These are phyloP conservation scores for Gila orcuttii DNA, from an alignment of 2,113 vertebrate genomes.

Conservation along the genomic window DNA sequence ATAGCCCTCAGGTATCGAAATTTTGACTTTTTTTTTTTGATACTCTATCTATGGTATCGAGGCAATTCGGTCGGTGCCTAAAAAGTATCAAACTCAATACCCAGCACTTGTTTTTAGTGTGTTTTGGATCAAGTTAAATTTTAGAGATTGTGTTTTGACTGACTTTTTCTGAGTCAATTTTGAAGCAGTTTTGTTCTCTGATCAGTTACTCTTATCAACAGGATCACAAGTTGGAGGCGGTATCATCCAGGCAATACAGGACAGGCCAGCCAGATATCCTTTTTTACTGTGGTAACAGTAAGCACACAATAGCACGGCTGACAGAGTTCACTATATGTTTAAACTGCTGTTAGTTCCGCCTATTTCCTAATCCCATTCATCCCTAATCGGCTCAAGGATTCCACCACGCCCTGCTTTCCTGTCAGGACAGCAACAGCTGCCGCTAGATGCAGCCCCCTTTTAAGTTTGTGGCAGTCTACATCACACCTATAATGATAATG, in stretches of 20 bases:
- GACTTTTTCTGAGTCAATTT: not conserved
- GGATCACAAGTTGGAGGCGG: constrained; percentile 81
- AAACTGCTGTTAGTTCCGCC: constrained; percentile 35
- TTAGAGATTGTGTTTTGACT: not conserved
- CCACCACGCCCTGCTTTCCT: constrained; percentile 3
- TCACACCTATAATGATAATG: no score
- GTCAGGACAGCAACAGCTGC: constrained; percentile 35
- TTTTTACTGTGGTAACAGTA: constrained; percentile 51
- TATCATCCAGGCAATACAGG: constrained; percentile 84
- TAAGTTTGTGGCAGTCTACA: not conserved
- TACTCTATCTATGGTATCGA: no score
- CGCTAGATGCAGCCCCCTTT: constrained; percentile 48
- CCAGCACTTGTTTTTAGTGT: not conserved
- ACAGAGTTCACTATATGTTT: constrained; percentile 15
- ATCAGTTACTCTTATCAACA: constrained; percentile 63
- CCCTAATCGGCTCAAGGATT: constrained; percentile 62
- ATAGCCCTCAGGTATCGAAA: no score
- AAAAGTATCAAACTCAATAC: no score
- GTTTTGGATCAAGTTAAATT: not conserved
- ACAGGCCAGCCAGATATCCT: constrained; percentile 98
- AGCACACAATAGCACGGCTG: not conserved
- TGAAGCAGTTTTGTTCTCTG: not conserved
- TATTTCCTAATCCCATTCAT: constrained; percentile 53
- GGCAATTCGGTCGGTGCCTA: no score
- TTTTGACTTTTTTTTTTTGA: no score